phyloP scores from a whole-genome alignment of 1,140 invertebrate species.

The Catajapyx aquilonaris region DNA sequence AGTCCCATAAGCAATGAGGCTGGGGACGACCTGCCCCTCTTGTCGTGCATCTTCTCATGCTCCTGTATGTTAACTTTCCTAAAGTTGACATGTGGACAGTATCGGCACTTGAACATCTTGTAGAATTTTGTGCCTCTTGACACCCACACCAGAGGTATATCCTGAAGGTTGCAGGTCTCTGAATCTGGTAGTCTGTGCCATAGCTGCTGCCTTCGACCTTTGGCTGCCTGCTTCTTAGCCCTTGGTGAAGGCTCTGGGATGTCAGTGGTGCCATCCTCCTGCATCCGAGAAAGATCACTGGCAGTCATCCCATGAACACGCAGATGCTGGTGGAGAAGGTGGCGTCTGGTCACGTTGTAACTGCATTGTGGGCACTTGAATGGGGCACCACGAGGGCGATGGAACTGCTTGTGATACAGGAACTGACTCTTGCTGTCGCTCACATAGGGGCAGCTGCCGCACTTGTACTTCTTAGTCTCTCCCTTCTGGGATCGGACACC shows the following conservation, averaged over 20 bases:
- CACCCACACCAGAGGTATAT: slow-evolving; percentile 47
- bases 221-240: background rate
- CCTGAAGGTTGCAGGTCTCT: slow-evolving; percentile 22
- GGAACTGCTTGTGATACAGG: slow-evolving; percentile 66
- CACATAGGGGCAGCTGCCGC: slow-evolving; percentile 51
- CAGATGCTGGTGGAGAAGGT: slow-evolving; percentile 54
- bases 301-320: slow-evolving; percentile 42
- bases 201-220: slow-evolving; percentile 11
- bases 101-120: slow-evolving; percentile 68
- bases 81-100: slow-evolving; percentile 61
- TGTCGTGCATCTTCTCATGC: slow-evolving; percentile 73
- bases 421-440: slow-evolving; percentile 65
- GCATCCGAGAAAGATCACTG: slow-evolving; percentile 4
- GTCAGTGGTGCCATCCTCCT: slow-evolving; percentile 16
- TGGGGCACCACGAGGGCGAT: slow-evolving; percentile 42
- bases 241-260: slow-evolving; percentile 13
- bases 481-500: too few relatives aligned
- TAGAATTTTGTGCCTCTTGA: slow-evolving; percentile 38
- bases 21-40: slow-evolving; percentile 20
- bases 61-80: slow-evolving; percentile 58
- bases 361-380: slow-evolving; percentile 61
- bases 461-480: too few relatives aligned
- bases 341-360: slow-evolving; percentile 58
- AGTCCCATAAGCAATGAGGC: slow-evolving; percentile 9
- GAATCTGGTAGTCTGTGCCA: slow-evolving; percentile 14